Evolutionary conservation across 2,113 vertebrate genomes (phyloP).

Genomic region (Willisornis vidua): DNA sequence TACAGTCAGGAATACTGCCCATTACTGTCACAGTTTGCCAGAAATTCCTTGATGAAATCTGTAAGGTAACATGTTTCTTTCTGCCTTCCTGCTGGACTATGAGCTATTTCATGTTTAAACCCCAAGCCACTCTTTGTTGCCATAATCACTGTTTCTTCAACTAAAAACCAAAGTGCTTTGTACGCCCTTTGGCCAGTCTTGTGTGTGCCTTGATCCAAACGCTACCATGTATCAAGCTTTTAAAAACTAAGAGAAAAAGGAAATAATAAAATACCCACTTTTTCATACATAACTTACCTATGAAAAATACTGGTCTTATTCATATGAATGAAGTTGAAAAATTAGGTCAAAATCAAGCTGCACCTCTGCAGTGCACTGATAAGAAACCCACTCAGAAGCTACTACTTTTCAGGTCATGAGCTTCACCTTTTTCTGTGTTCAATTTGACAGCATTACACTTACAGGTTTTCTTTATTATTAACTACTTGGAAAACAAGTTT

Average conservation of each 20-base stretch:
- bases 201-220: conserved; percentile 99
- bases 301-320: conserved; percentile 97
- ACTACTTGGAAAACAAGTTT: conserved; percentile 62
- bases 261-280: conserved; percentile 84
- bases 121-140: conserved; percentile 84
- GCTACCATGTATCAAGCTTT: conserved; percentile 99
- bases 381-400: conserved; percentile 46
- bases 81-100: conserved; percentile 82
- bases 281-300: conserved; percentile 95
- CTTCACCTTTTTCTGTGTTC: conserved; percentile 68
- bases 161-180: conserved; percentile 99
- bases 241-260: conserved; percentile 73
- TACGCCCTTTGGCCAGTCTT: conserved; percentile 99
- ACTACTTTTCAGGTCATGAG: conserved; percentile 65
- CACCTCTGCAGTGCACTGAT: conserved; percentile 9
- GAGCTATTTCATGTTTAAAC: conserved; percentile 81
- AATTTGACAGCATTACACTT: conserved; percentile 49
- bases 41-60: conserved; percentile 67
- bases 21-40: conserved; percentile 77
- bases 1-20: conserved; percentile 78
- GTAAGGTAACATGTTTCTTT: conserved; percentile 76
- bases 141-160: conserved; percentile 87
- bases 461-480: conserved; percentile 71
- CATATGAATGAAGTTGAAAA: conserved; percentile 92
- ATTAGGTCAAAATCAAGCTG: conserved; percentile 65